Conservation (phyloP, 2,888 invertebrate species). For the Scaptodrosophila latifasciaeformis region DNA sequence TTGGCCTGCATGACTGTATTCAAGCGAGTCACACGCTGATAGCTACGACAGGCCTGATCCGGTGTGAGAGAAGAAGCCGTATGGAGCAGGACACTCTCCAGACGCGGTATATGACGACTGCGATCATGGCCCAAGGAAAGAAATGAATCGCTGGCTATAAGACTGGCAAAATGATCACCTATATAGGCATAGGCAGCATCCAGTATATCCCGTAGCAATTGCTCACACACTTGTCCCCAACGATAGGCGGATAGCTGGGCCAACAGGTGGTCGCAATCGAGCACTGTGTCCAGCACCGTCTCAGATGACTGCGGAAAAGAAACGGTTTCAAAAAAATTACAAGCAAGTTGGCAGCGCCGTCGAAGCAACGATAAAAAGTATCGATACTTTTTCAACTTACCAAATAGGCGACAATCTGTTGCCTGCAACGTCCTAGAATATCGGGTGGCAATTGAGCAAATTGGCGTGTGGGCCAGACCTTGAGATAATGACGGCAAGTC, state of each 20-base stretch:
- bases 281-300: constrained; percentile 87
- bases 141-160: constrained; percentile 82
- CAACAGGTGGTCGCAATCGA: constrained; percentile 88
- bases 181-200: constrained; percentile 88
- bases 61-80: constrained; percentile 87
- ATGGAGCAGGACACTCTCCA: constrained; percentile 86
- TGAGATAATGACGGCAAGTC: constrained; percentile 89
- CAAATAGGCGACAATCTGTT: constrained; percentile 87
- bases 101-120: constrained; percentile 83
- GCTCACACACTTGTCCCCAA: constrained; percentile 85
- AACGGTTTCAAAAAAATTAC: neutral
- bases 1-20: constrained; percentile 74
- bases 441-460: constrained; percentile 91
- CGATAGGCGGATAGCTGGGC: constrained; percentile 85
- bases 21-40: constrained; percentile 76
- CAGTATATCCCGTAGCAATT: constrained; percentile 85
- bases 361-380: neutral
- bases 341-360: neutral
- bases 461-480: constrained; percentile 93
- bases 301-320: constrained; percentile 80
- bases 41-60: constrained; percentile 89
- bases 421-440: constrained; percentile 87
- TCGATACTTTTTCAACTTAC: constrained; percentile 72
- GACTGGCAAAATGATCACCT: constrained; percentile 84
- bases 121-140: constrained; percentile 82